Percentiles rank a stretch among this genome's conserved stretches.
Conservation (phyloP, 2,113 vertebrate genomes). For the Arizona elegans region DNA sequence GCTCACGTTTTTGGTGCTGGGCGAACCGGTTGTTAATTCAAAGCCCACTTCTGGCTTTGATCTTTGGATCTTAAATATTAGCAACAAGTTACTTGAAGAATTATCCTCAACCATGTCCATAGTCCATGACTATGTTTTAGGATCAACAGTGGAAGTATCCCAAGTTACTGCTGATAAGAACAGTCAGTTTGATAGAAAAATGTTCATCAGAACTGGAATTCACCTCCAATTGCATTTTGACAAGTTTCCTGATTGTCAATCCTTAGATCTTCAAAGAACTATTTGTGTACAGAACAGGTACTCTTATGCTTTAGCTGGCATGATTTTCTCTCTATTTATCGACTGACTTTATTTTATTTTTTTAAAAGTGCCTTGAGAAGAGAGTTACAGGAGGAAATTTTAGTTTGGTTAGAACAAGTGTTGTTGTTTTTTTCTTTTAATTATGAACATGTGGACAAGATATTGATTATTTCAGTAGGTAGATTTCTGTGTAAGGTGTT, state of each 20-base stretch:
- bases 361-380: not conserved
- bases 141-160: not conserved
- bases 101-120: not conserved
- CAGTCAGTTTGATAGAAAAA: not conserved
- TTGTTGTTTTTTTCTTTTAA: not conserved
- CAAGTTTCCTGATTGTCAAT: not conserved
- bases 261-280: not conserved
- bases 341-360: not conserved
- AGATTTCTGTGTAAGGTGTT: not conserved
- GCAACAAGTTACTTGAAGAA: not conserved
- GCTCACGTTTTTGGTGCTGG: too few species aligned
- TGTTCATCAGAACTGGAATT: not conserved
- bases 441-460: not conserved
- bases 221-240: not conserved
- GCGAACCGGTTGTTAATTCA: too few species aligned
- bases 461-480: not conserved
- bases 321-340: not conserved
- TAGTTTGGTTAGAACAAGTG: not conserved
- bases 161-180: not conserved
- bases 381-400: not conserved
- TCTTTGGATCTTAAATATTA: not conserved
- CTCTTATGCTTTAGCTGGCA: not conserved
- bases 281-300: not conserved
- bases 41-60: not conserved
- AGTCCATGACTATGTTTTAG: not conserved